Percentiles rank a stretch among this genome's conserved stretches.
Evolutionary conservation across 1,140 invertebrate genomes (phyloP).

Genomic region (Drosophila subpulchrella): DNA sequence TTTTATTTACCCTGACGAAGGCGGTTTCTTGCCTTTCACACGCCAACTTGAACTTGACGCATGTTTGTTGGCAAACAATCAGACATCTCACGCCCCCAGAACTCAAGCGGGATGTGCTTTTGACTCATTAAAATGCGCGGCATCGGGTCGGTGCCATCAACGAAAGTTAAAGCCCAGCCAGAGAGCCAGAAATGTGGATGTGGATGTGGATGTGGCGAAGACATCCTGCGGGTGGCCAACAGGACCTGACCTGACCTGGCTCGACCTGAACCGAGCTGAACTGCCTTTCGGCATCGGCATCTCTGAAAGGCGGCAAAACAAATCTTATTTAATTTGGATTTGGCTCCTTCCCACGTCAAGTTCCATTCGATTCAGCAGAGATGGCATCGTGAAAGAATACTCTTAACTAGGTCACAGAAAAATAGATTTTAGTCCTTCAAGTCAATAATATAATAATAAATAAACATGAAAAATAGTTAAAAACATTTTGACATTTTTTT

Average conservation of each 20-base stretch:
- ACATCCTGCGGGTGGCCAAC: slow-evolving; percentile 24
- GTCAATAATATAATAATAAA: no score
- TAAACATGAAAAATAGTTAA: no score
- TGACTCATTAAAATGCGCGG: slow-evolving; percentile 79
- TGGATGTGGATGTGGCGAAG: slow-evolving; percentile 5
- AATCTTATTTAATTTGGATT: slow-evolving; percentile 83
- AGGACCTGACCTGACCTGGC: slow-evolving; percentile 54
- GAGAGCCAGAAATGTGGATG: slow-evolving; percentile 3
- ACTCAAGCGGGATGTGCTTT: slow-evolving; percentile 19
- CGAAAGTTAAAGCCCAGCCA: slow-evolving; percentile 56
- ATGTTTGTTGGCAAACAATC: slow-evolving; percentile 80
- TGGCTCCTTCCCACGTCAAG: slow-evolving; percentile 52
- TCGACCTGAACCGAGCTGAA: slow-evolving; percentile 44
- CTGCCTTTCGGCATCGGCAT: slow-evolving; percentile 36
- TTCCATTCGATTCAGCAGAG: slow-evolving; percentile 21
- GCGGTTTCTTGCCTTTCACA: slow-evolving; percentile 46
- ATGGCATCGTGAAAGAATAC: slow-evolving; percentile 7
- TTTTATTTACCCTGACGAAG: slow-evolving; percentile 18
- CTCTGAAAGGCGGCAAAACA: slow-evolving; percentile 78
- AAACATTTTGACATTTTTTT: no score
- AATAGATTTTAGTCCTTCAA: no score
- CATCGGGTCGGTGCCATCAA: slow-evolving; percentile 71
- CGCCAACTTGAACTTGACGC: slow-evolving; percentile 74
- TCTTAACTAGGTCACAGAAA: not conserved
- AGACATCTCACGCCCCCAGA: slow-evolving; percentile 41